Conservation (phyloP, 2,113 vertebrate species). For the Chiloscyllium plagiosum region DNA sequence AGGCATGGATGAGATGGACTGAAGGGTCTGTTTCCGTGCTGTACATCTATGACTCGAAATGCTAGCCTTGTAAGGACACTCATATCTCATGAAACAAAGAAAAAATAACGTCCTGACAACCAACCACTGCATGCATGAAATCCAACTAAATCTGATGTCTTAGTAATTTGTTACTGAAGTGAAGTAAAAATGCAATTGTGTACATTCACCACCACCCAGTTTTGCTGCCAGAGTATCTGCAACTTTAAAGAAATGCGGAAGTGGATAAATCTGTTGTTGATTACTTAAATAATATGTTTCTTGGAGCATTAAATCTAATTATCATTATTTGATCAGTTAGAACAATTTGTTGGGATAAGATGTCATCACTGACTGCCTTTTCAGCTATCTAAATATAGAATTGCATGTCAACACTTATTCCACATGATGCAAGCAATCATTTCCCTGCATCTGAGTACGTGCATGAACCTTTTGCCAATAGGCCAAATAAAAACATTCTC, state of each 20-base stretch:
- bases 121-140: neutral
- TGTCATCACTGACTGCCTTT: neutral
- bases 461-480: neutral
- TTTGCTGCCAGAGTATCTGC: neutral
- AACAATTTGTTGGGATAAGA: neutral
- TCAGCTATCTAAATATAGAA: neutral
- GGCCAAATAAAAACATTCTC: neutral
- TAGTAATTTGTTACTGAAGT: neutral
- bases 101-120: neutral
- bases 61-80: too few relatives aligned
- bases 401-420: neutral
- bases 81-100: too few relatives aligned
- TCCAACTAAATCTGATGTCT: neutral
- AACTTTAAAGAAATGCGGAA: neutral
- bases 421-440: neutral
- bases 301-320: neutral
- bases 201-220: neutral
- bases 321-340: neutral
- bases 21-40: too few relatives aligned
- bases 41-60: too few relatives aligned
- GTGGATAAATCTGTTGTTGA: neutral
- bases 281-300: neutral
- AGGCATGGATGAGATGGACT: too few relatives aligned
- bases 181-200: neutral
- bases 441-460: neutral